Evolutionary conservation across 1,140 invertebrate species (phyloP).

Genomic region (Danaus plexippus): DNA sequence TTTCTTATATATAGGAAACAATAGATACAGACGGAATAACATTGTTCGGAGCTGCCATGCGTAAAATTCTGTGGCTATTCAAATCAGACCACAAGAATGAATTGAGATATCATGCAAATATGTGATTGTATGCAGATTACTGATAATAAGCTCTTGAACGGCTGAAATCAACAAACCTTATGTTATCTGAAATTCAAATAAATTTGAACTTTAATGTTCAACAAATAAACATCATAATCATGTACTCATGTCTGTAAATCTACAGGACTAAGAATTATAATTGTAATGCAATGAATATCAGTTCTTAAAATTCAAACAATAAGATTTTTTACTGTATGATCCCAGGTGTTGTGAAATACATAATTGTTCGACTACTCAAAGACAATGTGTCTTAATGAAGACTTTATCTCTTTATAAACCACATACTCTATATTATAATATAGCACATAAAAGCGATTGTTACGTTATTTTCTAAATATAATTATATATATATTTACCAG

Average conservation of each 20-base stretch:
- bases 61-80: constrained; percentile 53
- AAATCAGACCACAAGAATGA: constrained; percentile 49
- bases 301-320: constrained; percentile 2
- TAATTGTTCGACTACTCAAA: no score
- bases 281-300: constrained; percentile 1
- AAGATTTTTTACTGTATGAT: no score
- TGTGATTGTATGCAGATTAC: constrained; percentile 66
- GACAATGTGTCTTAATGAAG: constrained; percentile 65
- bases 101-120: constrained; percentile 70
- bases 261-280: not conserved
- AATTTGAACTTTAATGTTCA: constrained; percentile 12
- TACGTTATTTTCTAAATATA: constrained; percentile 6
- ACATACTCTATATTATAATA: no score
- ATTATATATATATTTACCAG: not conserved
- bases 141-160: constrained; percentile 47
- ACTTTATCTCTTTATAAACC: no score
- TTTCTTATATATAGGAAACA: constrained; percentile 13
- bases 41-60: constrained; percentile 29
- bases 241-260: not conserved
- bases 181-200: constrained; percentile 10
- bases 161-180: constrained; percentile 30
- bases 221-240: constrained; percentile 4
- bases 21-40: constrained; percentile 7
- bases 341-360: no score
- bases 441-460: constrained; percentile 8